A percentile compares a stretch with the other conserved stretches of the same genome.
Evolutionary conservation across 2,113 vertebrate species (phyloP).

Genomic region (Aegotheles bennettii): DNA sequence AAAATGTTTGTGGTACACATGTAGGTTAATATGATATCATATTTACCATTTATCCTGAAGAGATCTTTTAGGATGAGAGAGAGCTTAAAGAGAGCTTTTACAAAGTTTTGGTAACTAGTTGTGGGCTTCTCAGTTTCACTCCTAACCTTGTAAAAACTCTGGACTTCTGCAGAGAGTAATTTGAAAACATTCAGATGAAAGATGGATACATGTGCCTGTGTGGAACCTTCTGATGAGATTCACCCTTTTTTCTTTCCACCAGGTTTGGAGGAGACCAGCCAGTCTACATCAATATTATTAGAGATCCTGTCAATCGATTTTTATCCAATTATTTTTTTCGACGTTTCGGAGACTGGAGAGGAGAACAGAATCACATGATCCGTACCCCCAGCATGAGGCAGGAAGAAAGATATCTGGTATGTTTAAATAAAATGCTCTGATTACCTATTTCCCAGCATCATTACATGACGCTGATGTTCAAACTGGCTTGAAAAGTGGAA

Average conservation of each 20-base stretch:
- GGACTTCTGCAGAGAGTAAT: not conserved
- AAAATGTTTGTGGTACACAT: not conserved
- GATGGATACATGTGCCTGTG: rapidly evolving
- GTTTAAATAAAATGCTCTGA: not conserved
- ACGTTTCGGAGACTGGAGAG: conserved; percentile 97
- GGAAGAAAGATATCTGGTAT: conserved; percentile 95
- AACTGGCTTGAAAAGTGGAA: not conserved
- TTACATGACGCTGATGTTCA: not conserved
- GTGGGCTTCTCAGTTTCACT: not conserved
- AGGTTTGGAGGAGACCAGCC: conserved; percentile 97
- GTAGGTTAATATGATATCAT: not conserved
- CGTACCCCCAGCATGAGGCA: conserved; percentile 97
- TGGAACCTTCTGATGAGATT: not conserved
- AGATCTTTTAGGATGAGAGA: not conserved
- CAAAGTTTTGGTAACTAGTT: not conserved
- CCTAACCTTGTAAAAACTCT: not conserved
- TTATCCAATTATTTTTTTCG: conserved; percentile 99
- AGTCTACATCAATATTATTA: conserved; percentile 96
- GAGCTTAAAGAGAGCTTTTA: too few relatives aligned
- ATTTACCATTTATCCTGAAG: not conserved
- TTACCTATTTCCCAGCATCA: not conserved
- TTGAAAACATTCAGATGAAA: not conserved
- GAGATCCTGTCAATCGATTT: conserved; percentile 95
- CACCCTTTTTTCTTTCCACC: not conserved
- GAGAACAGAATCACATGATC: conserved; percentile 97